Evolutionary conservation across 2,888 invertebrate species (phyloP).

Genomic region (Cataglyphis albicans): DNA sequence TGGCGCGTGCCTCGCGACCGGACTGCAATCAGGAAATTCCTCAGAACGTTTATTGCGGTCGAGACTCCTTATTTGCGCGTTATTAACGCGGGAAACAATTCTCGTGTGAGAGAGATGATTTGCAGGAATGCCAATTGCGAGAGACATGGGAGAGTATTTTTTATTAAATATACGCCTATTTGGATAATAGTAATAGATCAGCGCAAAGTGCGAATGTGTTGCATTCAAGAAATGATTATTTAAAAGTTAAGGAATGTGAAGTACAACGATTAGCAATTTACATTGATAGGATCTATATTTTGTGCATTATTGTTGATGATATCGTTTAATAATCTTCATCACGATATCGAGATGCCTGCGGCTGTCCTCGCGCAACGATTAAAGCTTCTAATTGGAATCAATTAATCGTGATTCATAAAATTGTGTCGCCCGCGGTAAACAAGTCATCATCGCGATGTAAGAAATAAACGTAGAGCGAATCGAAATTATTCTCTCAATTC

Average conservation of each 20-base stretch:
- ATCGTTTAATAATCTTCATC: background rate
- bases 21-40: slow-evolving; percentile 84
- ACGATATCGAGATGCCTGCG: background rate
- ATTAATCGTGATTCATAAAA: slow-evolving; percentile 73
- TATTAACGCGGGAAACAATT: slow-evolving; percentile 50
- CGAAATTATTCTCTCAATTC: background rate
- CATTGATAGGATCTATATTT: background rate
- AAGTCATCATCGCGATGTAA: background rate
- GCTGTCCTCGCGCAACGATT: slow-evolving; percentile 40
- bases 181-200: background rate
- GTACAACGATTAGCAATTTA: background rate
- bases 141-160: background rate
- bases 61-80: slow-evolving; percentile 54
- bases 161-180: background rate
- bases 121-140: background rate
- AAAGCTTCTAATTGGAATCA: slow-evolving; percentile 73
- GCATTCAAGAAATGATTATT: background rate
- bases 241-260: background rate
- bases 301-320: background rate
- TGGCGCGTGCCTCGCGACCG: slow-evolving; percentile 67
- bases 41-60: slow-evolving; percentile 61
- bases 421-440: background rate
- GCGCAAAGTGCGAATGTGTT: background rate
- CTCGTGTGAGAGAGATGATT: slow-evolving; percentile 9
- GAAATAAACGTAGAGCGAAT: background rate